Evolutionary conservation across 2,888 invertebrate species (phyloP), one percentile per base, ranked within the genome.

Genomic region (Choreutis nemorana): DNA sequence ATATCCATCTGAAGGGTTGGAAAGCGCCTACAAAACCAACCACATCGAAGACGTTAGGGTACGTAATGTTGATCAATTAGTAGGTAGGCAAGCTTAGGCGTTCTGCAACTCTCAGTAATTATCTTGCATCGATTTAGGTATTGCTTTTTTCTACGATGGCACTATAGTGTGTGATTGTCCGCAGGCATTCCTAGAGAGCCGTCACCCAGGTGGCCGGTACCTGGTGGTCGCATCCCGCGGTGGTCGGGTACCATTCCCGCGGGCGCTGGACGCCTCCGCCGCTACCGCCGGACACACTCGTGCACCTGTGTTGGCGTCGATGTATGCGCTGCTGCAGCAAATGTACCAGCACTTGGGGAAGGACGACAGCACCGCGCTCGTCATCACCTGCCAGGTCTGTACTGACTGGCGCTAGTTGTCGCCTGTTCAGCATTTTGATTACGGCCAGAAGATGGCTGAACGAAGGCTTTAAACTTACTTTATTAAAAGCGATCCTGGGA

Each of bases 1-100:
- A 4, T 95, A 89, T 61, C 95, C 97, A 1, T 94, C 93, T 1
- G 97, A 97, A 59, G 94, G 95, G 4, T 82, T 96, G 28, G 96
- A 97, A 60, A 91, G 94, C n/a, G 87, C 93, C 1, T 93, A 94
- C 55, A 89, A 90, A 56, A 90, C 91, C 8, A 96, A 96, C 65
- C 91, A 94, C 58, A 89, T 95, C 39, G 96, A 97, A 50, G 95
- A 96, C 56, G 94, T 97, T 2, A 83, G 89, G 49, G 67, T 84
- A 47, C 48, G 61, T 49, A 22, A 10, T 26, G 14, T 7, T 16
- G 20, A 23, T 4, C 7, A 18, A 9, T 8, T 21, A 20, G 13
- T 22, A 3, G 5, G n/a, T n/a, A n/a, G n/a, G n/a, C n/a, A n/a
- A n/a, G n/a, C 18, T 18, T 18, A 18, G 8, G 18, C 8, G 5